phyloP scores from a whole-genome alignment of 2,888 invertebrate species.

The Thymelicus sylvestris region DNA sequence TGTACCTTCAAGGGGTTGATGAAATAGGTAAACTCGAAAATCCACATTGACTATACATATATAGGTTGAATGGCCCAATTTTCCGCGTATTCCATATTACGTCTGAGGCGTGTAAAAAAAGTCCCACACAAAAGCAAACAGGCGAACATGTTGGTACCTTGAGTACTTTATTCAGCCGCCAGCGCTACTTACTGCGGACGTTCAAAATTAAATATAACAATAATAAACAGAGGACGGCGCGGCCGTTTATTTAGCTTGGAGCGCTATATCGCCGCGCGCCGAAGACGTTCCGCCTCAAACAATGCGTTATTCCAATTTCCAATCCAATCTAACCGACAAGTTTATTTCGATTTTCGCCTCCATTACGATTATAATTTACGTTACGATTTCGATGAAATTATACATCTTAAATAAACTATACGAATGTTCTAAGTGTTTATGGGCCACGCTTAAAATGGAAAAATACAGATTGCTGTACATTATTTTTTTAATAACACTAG shows the following conservation, averaged over 20 bases:
- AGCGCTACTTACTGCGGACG: conserved; percentile 62
- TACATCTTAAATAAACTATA: conserved; percentile 47
- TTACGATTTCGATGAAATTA: conserved; percentile 47
- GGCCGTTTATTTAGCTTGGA: conserved; percentile 60
- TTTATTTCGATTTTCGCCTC: conserved; percentile 44
- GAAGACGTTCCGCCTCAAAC: conserved; percentile 60
- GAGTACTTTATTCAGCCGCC: conserved; percentile 46
- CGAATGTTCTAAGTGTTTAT: conserved; percentile 42
- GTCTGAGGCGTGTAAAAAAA: neutral
- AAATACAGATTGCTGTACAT: neutral
- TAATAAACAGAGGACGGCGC: conserved; percentile 68
- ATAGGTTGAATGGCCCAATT: no score
- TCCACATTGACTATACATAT: no score
- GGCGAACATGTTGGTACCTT: conserved; percentile 43
- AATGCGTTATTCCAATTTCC: conserved; percentile 41
- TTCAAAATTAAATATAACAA: conserved; percentile 76
- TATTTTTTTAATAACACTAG: conserved; percentile 9
- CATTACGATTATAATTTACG: conserved; percentile 50
- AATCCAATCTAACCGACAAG: conserved; percentile 44
- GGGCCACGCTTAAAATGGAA: conserved; percentile 45
- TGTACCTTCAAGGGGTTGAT: no score
- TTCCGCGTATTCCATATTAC: no score
- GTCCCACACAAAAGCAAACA: conserved; percentile 42
- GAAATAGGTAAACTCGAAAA: no score
- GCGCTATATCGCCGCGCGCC: conserved; percentile 63